A percentile compares a stretch with the other conserved stretches of the same genome.
Evolutionary conservation across 2,797 vertebrate genomes (phyloP).

Genomic region (Anabacerthia variegaticeps): DNA sequence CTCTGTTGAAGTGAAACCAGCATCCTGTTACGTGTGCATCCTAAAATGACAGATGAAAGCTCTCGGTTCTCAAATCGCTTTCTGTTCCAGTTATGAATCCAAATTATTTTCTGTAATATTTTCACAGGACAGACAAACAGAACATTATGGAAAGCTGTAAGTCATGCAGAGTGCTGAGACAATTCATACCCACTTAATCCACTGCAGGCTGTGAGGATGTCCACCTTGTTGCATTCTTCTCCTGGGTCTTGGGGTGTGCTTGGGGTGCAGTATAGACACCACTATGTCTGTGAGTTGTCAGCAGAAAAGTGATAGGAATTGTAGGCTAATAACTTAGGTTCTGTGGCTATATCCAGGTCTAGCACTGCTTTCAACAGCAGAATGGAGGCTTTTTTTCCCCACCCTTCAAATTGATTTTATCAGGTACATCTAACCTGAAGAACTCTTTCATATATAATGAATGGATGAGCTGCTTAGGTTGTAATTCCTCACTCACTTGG

Average conservation of each 20-base stretch:
- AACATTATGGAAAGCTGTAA: neutral
- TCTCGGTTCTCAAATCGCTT: constrained; percentile 10
- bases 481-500: neutral
- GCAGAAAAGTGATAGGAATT: neutral
- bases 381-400: neutral
- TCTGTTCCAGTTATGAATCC: neutral
- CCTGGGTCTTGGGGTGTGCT: neutral
- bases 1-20: neutral
- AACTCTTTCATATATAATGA: neutral
- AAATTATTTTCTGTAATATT: neutral
- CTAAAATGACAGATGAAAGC: neutral
- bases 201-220: neutral
- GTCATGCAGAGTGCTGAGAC: neutral
- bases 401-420: neutral
- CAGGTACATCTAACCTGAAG: neutral
- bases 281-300: neutral
- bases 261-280: neutral
- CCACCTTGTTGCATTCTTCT: neutral
- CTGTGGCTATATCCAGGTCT: neutral
- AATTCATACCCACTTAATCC: neutral
- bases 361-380: neutral
- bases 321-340: neutral
- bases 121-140: neutral
- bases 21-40: neutral
- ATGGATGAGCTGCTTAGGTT: neutral